phyloP scores from a whole-genome alignment of 2,888 invertebrate species.

The Parascotia fuliginaria region DNA sequence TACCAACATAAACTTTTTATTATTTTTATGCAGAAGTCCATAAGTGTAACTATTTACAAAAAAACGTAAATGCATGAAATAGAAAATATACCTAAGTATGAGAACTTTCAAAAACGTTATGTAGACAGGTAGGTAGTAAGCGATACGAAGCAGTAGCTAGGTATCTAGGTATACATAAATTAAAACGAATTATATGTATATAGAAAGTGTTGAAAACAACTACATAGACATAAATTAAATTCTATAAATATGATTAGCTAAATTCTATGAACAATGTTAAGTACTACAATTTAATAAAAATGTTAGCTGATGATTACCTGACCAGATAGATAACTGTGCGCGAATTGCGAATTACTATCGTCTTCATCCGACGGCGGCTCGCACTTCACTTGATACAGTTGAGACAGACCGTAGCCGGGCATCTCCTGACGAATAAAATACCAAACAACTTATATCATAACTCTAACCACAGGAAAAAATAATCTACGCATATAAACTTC shows the following conservation, averaged over 20 bases:
- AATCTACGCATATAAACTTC: slow-evolving; percentile 1
- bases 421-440: slow-evolving; percentile 60
- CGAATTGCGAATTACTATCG: slow-evolving; percentile 62
- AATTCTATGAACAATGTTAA: slow-evolving; percentile 11
- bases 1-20: too few relatives aligned
- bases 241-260: slow-evolving; percentile 8
- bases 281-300: slow-evolving; percentile 16
- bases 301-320: slow-evolving; percentile 55
- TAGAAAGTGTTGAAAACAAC: slow-evolving; percentile 9
- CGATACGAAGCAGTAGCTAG: neutral
- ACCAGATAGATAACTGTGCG: slow-evolving; percentile 54
- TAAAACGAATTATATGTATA: neutral
- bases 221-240: slow-evolving; percentile 6
- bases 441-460: neutral
- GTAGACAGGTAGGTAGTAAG: neutral
- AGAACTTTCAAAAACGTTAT: slow-evolving; percentile 6
- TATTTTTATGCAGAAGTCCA: too few relatives aligned
- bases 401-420: slow-evolving; percentile 63
- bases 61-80: slow-evolving; percentile 4
- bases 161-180: neutral
- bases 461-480: slow-evolving; percentile 1
- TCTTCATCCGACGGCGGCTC: slow-evolving; percentile 75
- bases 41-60: neutral
- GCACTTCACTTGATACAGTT: slow-evolving; percentile 63
- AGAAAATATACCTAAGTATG: neutral